These are phyloP conservation scores for Erethizon dorsatum DNA, from an alignment of 2,797 vertebrate species.

Conservation along the genomic window DNA sequence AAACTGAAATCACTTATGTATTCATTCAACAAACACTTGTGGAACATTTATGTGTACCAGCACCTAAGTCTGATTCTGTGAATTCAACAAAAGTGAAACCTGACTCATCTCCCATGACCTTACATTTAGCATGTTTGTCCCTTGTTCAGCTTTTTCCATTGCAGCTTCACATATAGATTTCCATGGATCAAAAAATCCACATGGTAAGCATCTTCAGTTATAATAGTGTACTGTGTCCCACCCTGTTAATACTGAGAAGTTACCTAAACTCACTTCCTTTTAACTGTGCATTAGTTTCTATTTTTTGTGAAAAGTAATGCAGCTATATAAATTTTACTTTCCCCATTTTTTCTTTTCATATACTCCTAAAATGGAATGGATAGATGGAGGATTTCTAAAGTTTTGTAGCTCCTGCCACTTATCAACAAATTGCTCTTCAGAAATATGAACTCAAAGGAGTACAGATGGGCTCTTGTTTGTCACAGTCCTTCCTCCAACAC, in stretches of 20 bases:
- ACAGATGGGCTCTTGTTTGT: neutral
- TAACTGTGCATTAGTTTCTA: neutral
- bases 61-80: neutral
- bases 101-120: neutral
- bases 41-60: neutral
- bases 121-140: neutral
- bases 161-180: neutral
- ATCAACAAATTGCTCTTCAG: neutral
- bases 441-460: neutral
- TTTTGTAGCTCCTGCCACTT: neutral
- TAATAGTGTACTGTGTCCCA: neutral
- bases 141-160: neutral
- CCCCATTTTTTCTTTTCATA: neutral
- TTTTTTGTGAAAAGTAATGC: constrained; percentile 37
- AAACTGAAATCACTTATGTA: neutral
- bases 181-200: neutral
- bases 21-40: neutral
- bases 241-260: neutral
- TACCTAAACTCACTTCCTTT: neutral
- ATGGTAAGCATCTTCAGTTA: neutral
- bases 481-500: neutral
- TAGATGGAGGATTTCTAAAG: neutral
- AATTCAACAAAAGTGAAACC: neutral
- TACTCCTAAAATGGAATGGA: neutral
- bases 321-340: neutral